Percentiles rank a stretch among this genome's conserved stretches.
These are phyloP conservation scores for Drosophila bocqueti DNA, from an alignment of 1,140 invertebrate species.

Conservation along the genomic window DNA sequence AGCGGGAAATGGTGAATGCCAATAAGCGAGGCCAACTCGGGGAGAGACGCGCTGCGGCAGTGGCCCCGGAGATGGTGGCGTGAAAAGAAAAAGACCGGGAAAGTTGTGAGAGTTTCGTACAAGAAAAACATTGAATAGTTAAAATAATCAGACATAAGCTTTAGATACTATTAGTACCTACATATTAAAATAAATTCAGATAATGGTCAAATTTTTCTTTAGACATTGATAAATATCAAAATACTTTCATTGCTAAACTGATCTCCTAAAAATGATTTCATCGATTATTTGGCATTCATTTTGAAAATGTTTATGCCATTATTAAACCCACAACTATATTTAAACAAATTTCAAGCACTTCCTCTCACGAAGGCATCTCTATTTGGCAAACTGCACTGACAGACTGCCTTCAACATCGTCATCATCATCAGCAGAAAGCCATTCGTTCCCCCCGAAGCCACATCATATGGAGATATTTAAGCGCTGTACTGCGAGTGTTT, in stretches of 20 bases:
- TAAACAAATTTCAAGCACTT: not conserved
- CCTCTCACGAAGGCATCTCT: slow-evolving; percentile 54
- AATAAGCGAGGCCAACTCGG: slow-evolving; percentile 30
- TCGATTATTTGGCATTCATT: not conserved
- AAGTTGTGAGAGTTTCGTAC: no score
- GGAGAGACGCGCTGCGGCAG: slow-evolving; percentile 28
- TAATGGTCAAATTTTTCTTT: not conserved
- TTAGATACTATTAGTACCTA: no score
- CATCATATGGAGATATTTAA: slow-evolving; percentile 35
- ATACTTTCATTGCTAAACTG: not conserved
- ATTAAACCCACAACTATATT: not conserved
- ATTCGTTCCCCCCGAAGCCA: slow-evolving; percentile 32
- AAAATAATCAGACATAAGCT: not conserved
- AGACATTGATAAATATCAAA: no score
- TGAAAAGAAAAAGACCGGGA: slow-evolving; percentile 20
- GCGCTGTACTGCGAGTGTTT: slow-evolving; percentile 31
- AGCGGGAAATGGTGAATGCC: slow-evolving; percentile 49
- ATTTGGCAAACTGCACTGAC: slow-evolving; percentile 56
- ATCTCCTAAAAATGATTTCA: not conserved
- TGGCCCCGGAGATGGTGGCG: slow-evolving; percentile 20
- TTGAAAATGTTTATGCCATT: not conserved
- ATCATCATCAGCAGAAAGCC: slow-evolving; percentile 44
- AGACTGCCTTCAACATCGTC: slow-evolving; percentile 61
- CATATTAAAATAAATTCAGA: no score
- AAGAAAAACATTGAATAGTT: not conserved